These are phyloP conservation scores for Oenanthe melanoleuca DNA, from an alignment of 2,113 vertebrate species.

Conservation along the genomic window DNA sequence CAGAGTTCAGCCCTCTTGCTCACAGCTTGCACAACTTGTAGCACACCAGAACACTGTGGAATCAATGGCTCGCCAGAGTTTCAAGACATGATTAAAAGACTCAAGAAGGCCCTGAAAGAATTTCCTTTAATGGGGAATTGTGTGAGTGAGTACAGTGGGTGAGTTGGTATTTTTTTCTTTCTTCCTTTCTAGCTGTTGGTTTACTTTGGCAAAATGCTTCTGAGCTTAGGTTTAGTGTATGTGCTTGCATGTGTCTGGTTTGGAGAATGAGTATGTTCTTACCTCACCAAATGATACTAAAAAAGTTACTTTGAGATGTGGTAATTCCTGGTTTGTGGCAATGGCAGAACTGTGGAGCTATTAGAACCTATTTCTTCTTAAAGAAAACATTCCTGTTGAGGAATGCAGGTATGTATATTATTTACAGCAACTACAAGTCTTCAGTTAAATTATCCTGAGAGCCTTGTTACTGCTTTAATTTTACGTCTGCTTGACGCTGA, in stretches of 20 bases:
- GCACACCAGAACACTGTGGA: conserved; percentile 65
- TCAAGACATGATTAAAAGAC: conserved; percentile 78
- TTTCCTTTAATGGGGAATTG: conserved; percentile 90
- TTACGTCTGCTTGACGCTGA: conserved; percentile 20
- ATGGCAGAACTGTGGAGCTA: background rate
- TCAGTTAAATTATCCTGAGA: background rate
- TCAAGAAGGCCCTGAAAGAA: conserved; percentile 73
- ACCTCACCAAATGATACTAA: background rate
- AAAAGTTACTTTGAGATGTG: background rate
- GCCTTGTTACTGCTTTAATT: conserved; percentile 50
- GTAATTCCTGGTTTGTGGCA: background rate
- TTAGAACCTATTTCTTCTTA: background rate
- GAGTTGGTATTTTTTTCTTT: conserved; percentile 74
- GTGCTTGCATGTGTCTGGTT: conserved; percentile 29
- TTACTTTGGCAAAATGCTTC: conserved; percentile 47
- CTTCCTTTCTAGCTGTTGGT: conserved; percentile 49
- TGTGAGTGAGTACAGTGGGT: conserved; percentile 90
- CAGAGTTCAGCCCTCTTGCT: conserved; percentile 67
- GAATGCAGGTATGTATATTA: conserved; percentile 1
- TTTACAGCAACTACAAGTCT: background rate
- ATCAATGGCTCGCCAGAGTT: conserved; percentile 71
- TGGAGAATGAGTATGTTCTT: conserved; percentile 29
- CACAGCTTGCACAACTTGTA: conserved; percentile 65
- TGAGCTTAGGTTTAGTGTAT: conserved; percentile 32
- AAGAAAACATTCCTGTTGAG: background rate